Evolutionary conservation across 2,113 vertebrate genomes (phyloP).

Genomic region (Gallinago paraguaiae): DNA sequence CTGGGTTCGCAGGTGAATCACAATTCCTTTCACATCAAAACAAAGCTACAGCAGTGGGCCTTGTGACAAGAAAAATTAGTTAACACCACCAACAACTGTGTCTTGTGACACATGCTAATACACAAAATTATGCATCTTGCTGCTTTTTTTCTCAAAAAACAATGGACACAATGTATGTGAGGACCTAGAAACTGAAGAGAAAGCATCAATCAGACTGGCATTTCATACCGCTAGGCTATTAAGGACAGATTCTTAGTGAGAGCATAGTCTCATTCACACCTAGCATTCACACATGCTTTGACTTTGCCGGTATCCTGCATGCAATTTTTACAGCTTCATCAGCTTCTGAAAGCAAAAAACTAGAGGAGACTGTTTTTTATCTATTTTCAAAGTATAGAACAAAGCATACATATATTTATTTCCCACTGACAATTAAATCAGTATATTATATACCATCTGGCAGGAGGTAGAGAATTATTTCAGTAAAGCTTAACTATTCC

Average conservation of each 20-base stretch:
- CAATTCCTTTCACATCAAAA: slow-evolving; percentile 7
- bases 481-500: neutral
- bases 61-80: slow-evolving; percentile 52
- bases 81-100: slow-evolving; percentile 13
- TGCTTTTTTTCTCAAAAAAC: neutral
- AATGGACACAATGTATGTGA: neutral
- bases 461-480: neutral
- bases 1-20: neutral
- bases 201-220: slow-evolving; percentile 10
- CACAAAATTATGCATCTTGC: neutral
- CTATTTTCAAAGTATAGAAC: neutral
- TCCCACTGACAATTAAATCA: neutral
- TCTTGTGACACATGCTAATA: neutral
- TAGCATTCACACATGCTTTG: neutral
- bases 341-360: neutral
- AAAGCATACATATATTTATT: neutral
- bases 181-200: neutral
- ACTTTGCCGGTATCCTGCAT: neutral
- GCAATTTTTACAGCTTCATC: neutral
- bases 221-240: neutral
- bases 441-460: neutral
- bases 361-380: neutral
- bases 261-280: neutral
- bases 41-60: neutral
- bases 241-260: neutral